Conservation (phyloP, 1,140 invertebrate genomes). For the Lepeophtheirus salmonis region DNA sequence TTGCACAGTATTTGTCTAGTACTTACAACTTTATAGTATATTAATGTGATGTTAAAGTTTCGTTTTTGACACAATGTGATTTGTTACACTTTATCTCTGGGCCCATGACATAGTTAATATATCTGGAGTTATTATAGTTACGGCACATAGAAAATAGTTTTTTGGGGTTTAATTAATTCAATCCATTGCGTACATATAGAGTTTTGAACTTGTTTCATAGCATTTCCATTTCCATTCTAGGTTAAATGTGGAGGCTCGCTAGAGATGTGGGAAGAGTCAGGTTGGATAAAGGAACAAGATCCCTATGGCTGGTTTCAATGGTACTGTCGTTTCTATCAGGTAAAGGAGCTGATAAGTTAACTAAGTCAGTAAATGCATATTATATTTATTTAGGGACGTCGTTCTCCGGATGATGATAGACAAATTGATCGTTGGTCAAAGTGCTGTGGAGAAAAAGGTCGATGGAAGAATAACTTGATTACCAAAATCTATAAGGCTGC, state of each 20-base stretch:
- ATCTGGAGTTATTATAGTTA: too few relatives aligned
- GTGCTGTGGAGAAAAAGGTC: conserved; percentile 19
- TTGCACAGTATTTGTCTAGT: too few relatives aligned
- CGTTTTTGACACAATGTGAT: too few relatives aligned
- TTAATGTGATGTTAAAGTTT: too few relatives aligned
- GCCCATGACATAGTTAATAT: too few relatives aligned
- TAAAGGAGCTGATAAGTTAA: neutral
- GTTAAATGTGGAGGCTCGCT: conserved; percentile 20
- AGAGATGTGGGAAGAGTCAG: conserved; percentile 21
- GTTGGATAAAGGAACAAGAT: conserved; percentile 21
- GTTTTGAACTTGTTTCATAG: too few relatives aligned
- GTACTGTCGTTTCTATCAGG: conserved; percentile 20
- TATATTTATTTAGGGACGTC: conserved; percentile 17
- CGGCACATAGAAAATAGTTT: too few relatives aligned
- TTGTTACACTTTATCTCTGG: too few relatives aligned
- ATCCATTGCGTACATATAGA: too few relatives aligned
- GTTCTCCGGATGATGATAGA: conserved; percentile 20
- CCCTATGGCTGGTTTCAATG: conserved; percentile 22
- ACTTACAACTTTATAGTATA: too few relatives aligned
- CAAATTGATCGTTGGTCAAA: conserved; percentile 19
- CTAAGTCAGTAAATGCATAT: neutral
- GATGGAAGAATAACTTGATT: conserved; percentile 21
- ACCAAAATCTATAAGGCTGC: conserved; percentile 19
- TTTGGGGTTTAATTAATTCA: too few relatives aligned
- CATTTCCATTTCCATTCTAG: too few relatives aligned